Evolutionary conservation across 2,797 vertebrate genomes (phyloP).

Genomic region (Molossus alvarezi): DNA sequence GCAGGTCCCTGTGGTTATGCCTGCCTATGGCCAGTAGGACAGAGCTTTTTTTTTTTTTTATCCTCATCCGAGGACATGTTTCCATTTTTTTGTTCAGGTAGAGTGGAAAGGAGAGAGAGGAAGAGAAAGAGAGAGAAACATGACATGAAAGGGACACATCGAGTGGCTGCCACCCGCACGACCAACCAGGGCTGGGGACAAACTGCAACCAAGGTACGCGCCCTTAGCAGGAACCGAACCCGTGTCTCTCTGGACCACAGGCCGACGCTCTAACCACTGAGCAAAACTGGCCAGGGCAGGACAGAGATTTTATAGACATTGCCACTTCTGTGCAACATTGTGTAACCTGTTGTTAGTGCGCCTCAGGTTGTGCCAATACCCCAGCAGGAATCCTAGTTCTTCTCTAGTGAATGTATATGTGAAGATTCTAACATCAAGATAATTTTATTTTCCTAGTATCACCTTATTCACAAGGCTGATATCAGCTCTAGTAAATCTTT

Average conservation of each 20-base stretch:
- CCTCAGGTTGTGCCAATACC: not conserved
- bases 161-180: no score
- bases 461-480: not conserved
- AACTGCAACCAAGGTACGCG: no score
- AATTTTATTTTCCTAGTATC: not conserved
- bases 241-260: no score
- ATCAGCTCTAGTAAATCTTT: not conserved
- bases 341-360: rapidly evolving
- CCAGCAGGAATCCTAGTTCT: not conserved
- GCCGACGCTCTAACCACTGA: no score
- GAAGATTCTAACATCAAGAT: not conserved
- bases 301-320: not conserved
- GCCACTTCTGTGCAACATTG: rapidly evolving
- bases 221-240: no score
- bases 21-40: not conserved
- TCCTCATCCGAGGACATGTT: no score
- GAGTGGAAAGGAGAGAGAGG: no score
- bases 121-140: no score
- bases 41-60: not conserved
- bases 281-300: not conserved
- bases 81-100: no score
- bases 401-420: not conserved
- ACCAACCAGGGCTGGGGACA: no score
- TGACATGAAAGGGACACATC: no score
- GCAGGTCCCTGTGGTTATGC: not conserved